Evolutionary conservation across 2,888 invertebrate species (phyloP), one percentile per base, ranked within the genome.

Genomic region (Drosophila borealis): DNA sequence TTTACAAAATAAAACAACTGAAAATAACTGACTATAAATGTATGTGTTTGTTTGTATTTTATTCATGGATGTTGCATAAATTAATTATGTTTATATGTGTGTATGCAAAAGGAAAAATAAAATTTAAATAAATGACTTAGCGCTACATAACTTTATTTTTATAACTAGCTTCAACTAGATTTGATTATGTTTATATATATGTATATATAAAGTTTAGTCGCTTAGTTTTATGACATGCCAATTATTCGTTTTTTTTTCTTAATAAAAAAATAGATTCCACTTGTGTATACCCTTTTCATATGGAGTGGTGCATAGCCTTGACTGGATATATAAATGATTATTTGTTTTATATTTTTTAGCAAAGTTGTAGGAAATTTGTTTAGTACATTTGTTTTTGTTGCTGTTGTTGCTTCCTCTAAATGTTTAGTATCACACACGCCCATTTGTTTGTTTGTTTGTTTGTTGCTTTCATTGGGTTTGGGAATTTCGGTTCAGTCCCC

Each of bases 371-470:
- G 69, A 70, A 70, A 62, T 70, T 41, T 61, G 49, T 63, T 74
- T 74, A 77, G 68, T 72, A 63, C 63, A 74, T 51, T 63, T 66
- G 21, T 55, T 54, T 48, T 62, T 63, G 36, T 67, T 70, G 80
- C 70, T 80, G 80, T 53, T 71, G 54, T 79, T 71, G 81, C 74
- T 87, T 70, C 53, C 70, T 74, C 78, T 89, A 80, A 74, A 77
- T 77, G 66, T 80, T 90, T 87, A 90, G 89, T 86, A 85, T 88
- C 89, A 88, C 89, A 90, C 85, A 78, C 74, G 78, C 80, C 87
- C 71, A 55, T 70, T 88, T 71, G 51, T 68, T 75, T 64, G 0
- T 29, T 57, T 56, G 34, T 53, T 64, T 62, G 42, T 61, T 56
- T 60, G 39, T 41, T 55, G 41, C 36, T 41, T 57, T 49, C 45